Conservation (phyloP, 2,113 vertebrate species). For the Hippotragus niger region DNA sequence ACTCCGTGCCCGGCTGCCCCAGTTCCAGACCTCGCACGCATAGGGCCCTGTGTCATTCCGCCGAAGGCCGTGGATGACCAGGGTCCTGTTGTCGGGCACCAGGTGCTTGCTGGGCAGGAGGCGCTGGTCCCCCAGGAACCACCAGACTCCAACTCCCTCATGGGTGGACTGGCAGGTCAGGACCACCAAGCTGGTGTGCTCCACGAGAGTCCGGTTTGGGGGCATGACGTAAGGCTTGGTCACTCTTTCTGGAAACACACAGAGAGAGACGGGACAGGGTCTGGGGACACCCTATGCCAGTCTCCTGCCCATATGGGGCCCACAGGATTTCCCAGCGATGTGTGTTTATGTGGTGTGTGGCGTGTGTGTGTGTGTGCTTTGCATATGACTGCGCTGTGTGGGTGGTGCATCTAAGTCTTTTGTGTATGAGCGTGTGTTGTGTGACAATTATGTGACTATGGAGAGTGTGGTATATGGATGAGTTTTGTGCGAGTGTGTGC, state of each 20-base stretch:
- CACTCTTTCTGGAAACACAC: not conserved
- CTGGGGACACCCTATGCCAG: not conserved
- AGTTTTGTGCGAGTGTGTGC: not conserved
- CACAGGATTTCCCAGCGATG: not conserved
- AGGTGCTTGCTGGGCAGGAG: not conserved
- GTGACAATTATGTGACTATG: not conserved
- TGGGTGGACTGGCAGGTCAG: slow-evolving; percentile 16
- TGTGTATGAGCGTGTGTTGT: not conserved
- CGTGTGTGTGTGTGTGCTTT: not conserved
- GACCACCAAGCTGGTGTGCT: not conserved
- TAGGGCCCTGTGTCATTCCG: not conserved
- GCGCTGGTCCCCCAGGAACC: not conserved
- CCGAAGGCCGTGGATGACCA: not conserved
- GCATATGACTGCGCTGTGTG: too few species aligned
- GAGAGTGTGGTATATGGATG: too few species aligned
- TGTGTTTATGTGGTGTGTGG: too few species aligned
- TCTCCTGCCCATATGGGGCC: too few species aligned
- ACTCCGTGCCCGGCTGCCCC: not conserved
- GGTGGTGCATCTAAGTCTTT: not conserved
- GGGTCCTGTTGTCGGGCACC: not conserved
- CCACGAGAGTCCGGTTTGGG: not conserved
- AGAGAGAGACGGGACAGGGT: not conserved
- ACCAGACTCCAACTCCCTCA: not conserved
- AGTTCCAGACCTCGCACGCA: not conserved
- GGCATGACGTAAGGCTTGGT: not conserved